A percentile compares a stretch with the other conserved stretches of the same genome.
These are phyloP conservation scores for Pyrocoelia pectoralis DNA, from an alignment of 2,888 invertebrate genomes.

Conservation along the genomic window DNA sequence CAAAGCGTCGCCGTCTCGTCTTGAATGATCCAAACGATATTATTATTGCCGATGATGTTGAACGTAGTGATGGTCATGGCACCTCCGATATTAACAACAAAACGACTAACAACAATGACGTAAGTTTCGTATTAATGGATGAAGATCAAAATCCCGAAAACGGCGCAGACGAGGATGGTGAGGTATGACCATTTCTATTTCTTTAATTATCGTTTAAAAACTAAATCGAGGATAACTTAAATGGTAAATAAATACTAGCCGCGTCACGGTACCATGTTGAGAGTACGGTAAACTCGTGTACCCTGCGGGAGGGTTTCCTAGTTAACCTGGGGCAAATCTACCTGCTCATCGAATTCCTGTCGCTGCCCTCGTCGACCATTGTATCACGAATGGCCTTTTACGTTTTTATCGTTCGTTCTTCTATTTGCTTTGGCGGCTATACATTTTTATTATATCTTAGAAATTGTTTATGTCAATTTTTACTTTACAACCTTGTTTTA, in stretches of 20 bases:
- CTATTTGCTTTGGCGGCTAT: constrained; percentile 14
- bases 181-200: constrained; percentile 49
- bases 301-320: constrained; percentile 59
- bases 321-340: constrained; percentile 57
- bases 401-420: constrained; percentile 22
- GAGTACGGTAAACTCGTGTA: constrained; percentile 40
- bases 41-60: constrained; percentile 25
- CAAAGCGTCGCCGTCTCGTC: constrained; percentile 52
- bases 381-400: constrained; percentile 38
- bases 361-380: constrained; percentile 48
- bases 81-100: constrained; percentile 51
- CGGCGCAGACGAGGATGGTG: constrained; percentile 53
- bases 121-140: constrained; percentile 61
- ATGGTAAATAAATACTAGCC: constrained; percentile 28
- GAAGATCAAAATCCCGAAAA: constrained; percentile 53
- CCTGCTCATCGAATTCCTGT: constrained; percentile 42
- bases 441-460: constrained; percentile 9
- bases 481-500: constrained; percentile 12
- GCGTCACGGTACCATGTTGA: constrained; percentile 28
- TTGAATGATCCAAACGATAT: constrained; percentile 41
- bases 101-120: constrained; percentile 58
- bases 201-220: background rate
- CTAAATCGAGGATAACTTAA: constrained; percentile 2
- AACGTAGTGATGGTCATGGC: constrained; percentile 36
- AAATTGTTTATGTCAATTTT: constrained; percentile 12